Evolutionary conservation across 2,888 invertebrate species (phyloP), one percentile per base, ranked within the genome.

Genomic region (Drosophila macrothrix): DNA sequence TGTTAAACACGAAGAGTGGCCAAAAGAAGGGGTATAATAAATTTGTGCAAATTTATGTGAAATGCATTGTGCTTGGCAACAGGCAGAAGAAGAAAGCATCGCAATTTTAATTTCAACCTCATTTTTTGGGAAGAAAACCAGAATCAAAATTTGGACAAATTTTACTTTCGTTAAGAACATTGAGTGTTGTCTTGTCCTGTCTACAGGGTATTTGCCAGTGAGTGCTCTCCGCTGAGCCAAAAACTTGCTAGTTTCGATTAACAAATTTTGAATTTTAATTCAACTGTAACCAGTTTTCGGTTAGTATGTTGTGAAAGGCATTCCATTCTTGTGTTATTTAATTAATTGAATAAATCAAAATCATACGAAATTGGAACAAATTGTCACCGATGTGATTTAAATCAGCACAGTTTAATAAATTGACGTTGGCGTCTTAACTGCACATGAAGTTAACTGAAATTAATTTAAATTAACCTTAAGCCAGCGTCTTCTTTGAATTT

Each of bases 201-300:
- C 12, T 25, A 52, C 39, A 68, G 68, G 50, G 59, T 68, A 68
- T 7, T 29, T 70, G 2, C 1, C 14, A 25, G 35, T 4, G 58
- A 19, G 33, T 12, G 14, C 29, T 22, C 3, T 10, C 1, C 2
- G 3, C 19, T 9, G 6, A 37, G n/a, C 19, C 28, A 9, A 31
- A 22, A 31, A 31, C 31, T 4, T 12, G 31, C 12, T 25, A 0
- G 9, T 28, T 49, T 31, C n/a, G 22, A 16, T 35, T 35, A 10
- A 12, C 25, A 31, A 58, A 25, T 46, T 16, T 33, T 14, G 53
- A 69, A 54, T 60, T 53, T 60, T 19, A 60, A 71, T 53, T 25
- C 25, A 50, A 43, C 31, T 53, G 19, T 46, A 59, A 59, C 69
- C 52, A 33, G 52, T 69, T 71, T 59, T 50, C 10, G 22, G 14